Evolutionary conservation across 2,113 vertebrate genomes (phyloP), one percentile per base, ranked within the genome.

Genomic region (Fukomys damarensis): DNA sequence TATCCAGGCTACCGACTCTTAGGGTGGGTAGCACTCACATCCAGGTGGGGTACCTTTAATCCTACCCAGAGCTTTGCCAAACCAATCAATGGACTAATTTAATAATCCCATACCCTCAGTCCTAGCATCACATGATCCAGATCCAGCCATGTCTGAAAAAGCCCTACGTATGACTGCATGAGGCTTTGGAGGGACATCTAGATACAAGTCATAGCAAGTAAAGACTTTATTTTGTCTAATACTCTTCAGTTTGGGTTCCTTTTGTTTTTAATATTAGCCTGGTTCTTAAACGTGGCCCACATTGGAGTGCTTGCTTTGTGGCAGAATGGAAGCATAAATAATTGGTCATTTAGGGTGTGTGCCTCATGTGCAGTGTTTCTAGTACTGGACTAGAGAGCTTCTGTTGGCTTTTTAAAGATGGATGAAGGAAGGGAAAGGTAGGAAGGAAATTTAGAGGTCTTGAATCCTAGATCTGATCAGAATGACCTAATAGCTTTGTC

Each of bases 211-310:
- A 24, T 70, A 11, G 24, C 38, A 41, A 65, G 63, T 65, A 32
- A 32, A 65, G 63, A 65, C 32, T 72, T 72, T 41, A 12, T 72
- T 72, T 89, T 68, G 38, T 63, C 20, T 85, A 61, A 54, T 66
- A 20, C 46, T 10, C 11, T 43, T 22, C 11, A 76, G 68, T 92
- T 91, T 72, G 6, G 10, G 54, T 65, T 84, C 49, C 59, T 41
- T 79, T 70, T 68, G 93, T 54, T 95, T 89, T 80, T 38, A 66
- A 32, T 76, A 24, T 94, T 85, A n/a, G 32, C 28, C 24, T 54
- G 49, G 30, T 59, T 85, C 35, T 87, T 79, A 1, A 13, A 28
- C 24, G 30, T 84, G 6, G 30, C 35, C 30, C 56, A 72, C 30
- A 32, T 14, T n/a, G 79, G 63, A 59, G 32, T 35, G 52, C 41